Conservation (phyloP, 2,797 vertebrate species). For the Neosilurus mollespiculum region DNA sequence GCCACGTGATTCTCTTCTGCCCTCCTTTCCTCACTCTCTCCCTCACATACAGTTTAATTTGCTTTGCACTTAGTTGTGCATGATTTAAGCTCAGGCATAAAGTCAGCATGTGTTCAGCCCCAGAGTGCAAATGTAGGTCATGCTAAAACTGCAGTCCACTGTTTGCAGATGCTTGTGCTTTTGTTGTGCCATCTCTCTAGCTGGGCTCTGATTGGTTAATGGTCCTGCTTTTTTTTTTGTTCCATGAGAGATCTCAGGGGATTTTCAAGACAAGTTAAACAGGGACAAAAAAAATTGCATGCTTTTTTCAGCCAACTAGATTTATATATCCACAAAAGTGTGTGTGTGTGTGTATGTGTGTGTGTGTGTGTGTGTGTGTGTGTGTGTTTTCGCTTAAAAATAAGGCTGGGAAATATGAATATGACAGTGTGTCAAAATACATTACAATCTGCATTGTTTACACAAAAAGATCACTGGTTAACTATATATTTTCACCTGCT, state of each 20-base stretch:
- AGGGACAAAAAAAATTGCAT: neutral
- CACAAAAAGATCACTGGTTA: neutral
- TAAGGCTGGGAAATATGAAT: neutral
- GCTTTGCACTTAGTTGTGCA: neutral
- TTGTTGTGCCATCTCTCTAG: slow-evolving; percentile 42
- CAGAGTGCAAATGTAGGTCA: slow-evolving; percentile 64
- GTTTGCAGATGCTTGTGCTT: slow-evolving; percentile 47
- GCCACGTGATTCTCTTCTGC: neutral
- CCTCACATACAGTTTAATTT: neutral
- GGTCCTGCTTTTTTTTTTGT: slow-evolving; percentile 1
- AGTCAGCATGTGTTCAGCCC: slow-evolving; percentile 46
- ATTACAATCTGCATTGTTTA: neutral
- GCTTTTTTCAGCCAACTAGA: neutral
- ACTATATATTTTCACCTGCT: neutral
- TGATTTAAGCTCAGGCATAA: slow-evolving; percentile 49
- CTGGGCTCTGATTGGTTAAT: slow-evolving; percentile 49
- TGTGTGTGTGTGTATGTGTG: neutral
- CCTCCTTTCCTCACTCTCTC: slow-evolving; percentile 29
- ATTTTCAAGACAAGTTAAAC: neutral
- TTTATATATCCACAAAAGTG: neutral
- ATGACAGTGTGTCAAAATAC: neutral
- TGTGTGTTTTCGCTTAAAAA: neutral
- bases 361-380: too few relatives aligned
- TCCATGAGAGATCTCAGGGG: neutral
- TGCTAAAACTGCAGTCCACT: slow-evolving; percentile 43